These are phyloP conservation scores for Chlorodrepanis virens DNA, from an alignment of 2,113 vertebrate species.

Conservation along the genomic window DNA sequence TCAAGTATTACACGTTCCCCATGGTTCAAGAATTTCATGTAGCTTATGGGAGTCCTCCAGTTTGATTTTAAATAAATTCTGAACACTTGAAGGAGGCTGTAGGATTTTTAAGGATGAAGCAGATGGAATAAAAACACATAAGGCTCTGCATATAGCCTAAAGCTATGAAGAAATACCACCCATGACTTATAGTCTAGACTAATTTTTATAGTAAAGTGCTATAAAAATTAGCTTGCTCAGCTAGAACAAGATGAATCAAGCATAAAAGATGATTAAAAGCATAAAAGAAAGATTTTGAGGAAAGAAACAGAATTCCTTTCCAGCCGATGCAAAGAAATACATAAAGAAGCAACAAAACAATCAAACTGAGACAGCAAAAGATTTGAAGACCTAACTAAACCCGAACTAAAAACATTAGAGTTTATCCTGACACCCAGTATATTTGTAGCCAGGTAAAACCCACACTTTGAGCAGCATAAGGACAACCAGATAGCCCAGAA, in stretches of 20 bases:
- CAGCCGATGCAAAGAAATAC: not conserved
- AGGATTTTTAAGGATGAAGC: not conserved
- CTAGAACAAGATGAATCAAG: not conserved
- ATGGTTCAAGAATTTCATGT: not conserved
- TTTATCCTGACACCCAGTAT: not conserved
- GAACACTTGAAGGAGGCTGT: not conserved
- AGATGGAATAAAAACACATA: not conserved
- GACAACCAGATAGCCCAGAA: not conserved
- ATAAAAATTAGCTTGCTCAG: not conserved
- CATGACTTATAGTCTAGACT: not conserved
- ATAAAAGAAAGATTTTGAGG: not conserved
- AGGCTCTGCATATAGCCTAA: not conserved
- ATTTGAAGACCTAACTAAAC: not conserved
- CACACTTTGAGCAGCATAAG: not conserved
- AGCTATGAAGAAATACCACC: not conserved
- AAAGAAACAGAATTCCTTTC: not conserved
- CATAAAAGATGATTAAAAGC: not conserved
- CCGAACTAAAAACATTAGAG: not conserved
- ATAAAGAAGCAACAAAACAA: not conserved
- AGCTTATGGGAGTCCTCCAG: not conserved
- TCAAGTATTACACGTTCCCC: not conserved
- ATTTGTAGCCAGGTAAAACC: not conserved
- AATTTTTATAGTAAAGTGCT: not conserved
- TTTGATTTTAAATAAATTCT: not conserved
- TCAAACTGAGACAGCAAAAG: not conserved